Evolutionary conservation across 35 echinoderm and acorn worm genomes (phyloP).

Genomic region (Apostichopus parvimensis): DNA sequence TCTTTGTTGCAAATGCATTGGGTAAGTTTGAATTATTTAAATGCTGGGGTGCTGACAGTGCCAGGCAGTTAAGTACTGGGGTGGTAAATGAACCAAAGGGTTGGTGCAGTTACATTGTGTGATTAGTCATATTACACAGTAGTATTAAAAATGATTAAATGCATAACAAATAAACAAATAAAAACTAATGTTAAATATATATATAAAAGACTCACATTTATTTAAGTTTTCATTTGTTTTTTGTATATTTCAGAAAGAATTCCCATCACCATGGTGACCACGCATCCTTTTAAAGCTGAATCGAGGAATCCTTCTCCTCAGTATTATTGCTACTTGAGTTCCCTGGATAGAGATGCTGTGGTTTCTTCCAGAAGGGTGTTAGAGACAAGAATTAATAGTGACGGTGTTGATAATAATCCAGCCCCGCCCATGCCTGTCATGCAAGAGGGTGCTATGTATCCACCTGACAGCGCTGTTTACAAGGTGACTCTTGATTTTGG

Average conservation of each 20-base stretch:
- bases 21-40: not conserved
- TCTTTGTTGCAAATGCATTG: not conserved
- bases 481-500: not conserved
- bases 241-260: not conserved
- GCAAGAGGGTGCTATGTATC: not conserved
- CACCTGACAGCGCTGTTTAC: not conserved
- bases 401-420: not conserved
- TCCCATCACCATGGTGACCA: slow-evolving; percentile 31
- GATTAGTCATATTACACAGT: no score
- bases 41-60: no score
- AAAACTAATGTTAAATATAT: no score
- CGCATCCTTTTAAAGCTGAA: slow-evolving; percentile 15
- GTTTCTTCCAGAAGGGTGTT: slow-evolving; percentile 12
- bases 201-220: not conserved
- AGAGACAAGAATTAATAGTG: not conserved
- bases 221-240: not conserved
- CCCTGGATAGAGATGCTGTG: not conserved
- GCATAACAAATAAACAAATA: no score
- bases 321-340: slow-evolving; percentile 18
- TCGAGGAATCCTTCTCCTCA: not conserved
- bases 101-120: no score
- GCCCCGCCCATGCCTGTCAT: not conserved
- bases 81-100: no score
- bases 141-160: no score
- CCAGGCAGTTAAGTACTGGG: no score